phyloP scores from a whole-genome alignment of 2,113 vertebrate species.

The Dasyprocta punctata region DNA sequence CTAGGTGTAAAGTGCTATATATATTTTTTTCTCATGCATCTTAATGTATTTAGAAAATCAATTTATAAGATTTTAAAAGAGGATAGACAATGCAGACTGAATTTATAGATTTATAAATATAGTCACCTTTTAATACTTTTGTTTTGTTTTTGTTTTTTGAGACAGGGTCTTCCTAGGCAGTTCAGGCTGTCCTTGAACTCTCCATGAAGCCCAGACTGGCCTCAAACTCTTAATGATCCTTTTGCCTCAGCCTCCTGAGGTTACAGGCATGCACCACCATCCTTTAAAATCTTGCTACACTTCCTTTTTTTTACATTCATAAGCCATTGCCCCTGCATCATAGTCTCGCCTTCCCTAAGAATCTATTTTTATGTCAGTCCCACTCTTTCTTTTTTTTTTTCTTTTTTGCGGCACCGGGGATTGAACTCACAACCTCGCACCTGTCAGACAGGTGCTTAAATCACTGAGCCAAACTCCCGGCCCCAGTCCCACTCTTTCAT shows the following conservation, averaged over 20 bases:
- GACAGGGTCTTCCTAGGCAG: neutral
- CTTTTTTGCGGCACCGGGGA: too few relatives aligned
- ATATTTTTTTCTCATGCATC: neutral
- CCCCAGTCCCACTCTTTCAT: constrained; percentile 17
- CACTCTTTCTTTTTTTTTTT: too few relatives aligned
- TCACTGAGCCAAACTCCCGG: too few relatives aligned
- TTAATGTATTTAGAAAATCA: constrained; percentile 38
- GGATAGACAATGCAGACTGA: neutral
- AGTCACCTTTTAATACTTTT: neutral
- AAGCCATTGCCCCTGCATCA: neutral
- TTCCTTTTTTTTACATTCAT: neutral
- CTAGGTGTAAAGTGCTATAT: neutral
- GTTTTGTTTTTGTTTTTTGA: neutral
- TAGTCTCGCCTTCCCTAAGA: neutral
- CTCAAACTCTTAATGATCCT: neutral
- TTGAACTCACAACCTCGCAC: too few relatives aligned
- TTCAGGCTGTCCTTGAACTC: neutral
- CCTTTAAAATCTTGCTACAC: neutral
- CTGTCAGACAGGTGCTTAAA: too few relatives aligned
- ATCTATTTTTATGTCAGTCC: neutral
- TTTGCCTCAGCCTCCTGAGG: neutral
- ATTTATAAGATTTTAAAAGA: neutral
- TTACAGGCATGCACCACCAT: neutral
- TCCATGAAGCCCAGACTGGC: neutral
- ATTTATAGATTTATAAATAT: neutral